Base-by-base conservation (phyloP, 2,888 invertebrate species). In the Megalurothrips usitatus region DNA sequence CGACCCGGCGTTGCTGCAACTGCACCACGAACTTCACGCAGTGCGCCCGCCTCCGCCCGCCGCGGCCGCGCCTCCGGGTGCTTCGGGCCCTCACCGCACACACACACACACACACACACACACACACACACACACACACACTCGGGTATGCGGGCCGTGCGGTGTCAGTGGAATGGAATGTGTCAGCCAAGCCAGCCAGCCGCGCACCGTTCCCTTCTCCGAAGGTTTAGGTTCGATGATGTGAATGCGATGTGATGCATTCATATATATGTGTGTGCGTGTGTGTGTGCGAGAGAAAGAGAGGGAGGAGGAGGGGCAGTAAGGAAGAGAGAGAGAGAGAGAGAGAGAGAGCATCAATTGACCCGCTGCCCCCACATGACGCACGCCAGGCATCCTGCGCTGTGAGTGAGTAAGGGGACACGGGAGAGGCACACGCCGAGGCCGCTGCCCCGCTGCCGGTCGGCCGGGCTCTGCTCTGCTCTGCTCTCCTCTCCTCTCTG, bases 111-210 rank as follows among this genome's bases (percentile, higher is more conserved):
- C 23, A 81, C 68, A 80, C 58, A 81, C 79, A 82, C 82, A 83
- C 80, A 82, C 81, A 82, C 83, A 82, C 82, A 83, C 81, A 83
- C n/a, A 81, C 81, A 80, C 75, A 68, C 81, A 84, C 68, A 52
- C 52, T 19, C 58, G 58, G 17, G 34, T 43, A 43, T 43, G 34
- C 34, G 34, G 34, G 2, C 34, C 34, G 34, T 43, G 58, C n/a
- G 58, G 68, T 75, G 68, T 75, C 68, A 75, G 68, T 75, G 68
- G 68, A 75, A 26, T 26, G 68, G 68, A 75, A 75, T 75, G 68
- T 75, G 68, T 75, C 68, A 75, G n/a, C n/a, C n/a, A n/a, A n/a
- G n/a, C n/a, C n/a, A n/a, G n/a, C n/a, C n/a, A n/a, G 68, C 23
- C 68, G 23, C 68, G 9, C 12, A 26, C 23, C 12, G 68, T 43